Conservation (phyloP, 2,797 vertebrate species). For the Falco concolor region DNA sequence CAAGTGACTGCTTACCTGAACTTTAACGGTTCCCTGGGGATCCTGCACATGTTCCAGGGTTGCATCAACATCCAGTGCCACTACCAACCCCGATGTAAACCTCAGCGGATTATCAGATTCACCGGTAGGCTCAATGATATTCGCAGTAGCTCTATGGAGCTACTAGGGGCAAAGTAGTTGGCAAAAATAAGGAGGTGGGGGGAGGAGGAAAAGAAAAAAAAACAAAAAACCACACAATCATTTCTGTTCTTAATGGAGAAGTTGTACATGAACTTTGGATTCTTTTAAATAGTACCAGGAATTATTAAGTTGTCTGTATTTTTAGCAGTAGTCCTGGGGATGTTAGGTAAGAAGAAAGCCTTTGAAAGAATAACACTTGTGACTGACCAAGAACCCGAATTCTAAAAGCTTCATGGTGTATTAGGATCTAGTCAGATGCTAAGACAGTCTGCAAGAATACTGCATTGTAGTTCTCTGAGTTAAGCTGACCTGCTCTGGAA, state of each 20-base stretch:
- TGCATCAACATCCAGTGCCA: slow-evolving; percentile 91
- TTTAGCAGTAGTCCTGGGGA: not conserved
- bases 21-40: slow-evolving; percentile 88
- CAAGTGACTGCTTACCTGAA: slow-evolving; percentile 79
- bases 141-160: slow-evolving; percentile 89
- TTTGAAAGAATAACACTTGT: not conserved
- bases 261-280: not conserved
- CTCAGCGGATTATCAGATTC: slow-evolving; percentile 93
- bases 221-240: too few relatives aligned
- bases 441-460: not conserved
- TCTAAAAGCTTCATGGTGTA: not conserved
- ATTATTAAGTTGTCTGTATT: not conserved
- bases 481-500: slow-evolving; percentile 84
- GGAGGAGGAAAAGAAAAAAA: not conserved
- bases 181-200: not conserved
- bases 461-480: not conserved
- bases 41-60: slow-evolving; percentile 91
- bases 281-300: not conserved
- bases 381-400: not conserved
- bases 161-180: slow-evolving; percentile 12
- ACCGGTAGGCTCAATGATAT: slow-evolving; percentile 91
- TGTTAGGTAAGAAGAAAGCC: not conserved
- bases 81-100: slow-evolving; percentile 91
- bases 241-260: not conserved
- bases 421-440: not conserved